Evolutionary conservation across 2,797 vertebrate species (phyloP).

Genomic region (Tenualosa thibaudeaui): DNA sequence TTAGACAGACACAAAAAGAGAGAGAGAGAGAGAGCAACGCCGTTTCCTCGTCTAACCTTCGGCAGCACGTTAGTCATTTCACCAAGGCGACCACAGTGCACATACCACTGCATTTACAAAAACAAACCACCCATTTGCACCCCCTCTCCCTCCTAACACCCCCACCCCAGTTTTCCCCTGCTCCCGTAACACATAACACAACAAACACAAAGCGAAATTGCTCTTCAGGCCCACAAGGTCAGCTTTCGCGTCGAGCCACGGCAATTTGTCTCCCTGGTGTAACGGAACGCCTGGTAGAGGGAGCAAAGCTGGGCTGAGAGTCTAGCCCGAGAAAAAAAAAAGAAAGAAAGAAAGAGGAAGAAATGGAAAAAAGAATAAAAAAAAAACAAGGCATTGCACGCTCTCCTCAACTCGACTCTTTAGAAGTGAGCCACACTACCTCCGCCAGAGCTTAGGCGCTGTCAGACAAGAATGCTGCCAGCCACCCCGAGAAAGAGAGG

Average conservation of each 20-base stretch:
- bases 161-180: background rate
- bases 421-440: slow-evolving; percentile 44
- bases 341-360: background rate
- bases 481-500: slow-evolving; percentile 67
- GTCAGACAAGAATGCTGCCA: slow-evolving; percentile 76
- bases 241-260: slow-evolving; percentile 49
- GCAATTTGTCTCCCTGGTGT: slow-evolving; percentile 59
- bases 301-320: slow-evolving; percentile 26
- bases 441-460: slow-evolving; percentile 68
- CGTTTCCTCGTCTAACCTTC: background rate
- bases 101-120: slow-evolving; percentile 59
- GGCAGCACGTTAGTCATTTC: slow-evolving; percentile 24
- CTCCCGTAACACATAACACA: slow-evolving; percentile 43
- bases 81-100: slow-evolving; percentile 32
- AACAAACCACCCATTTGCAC: slow-evolving; percentile 56
- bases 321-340: background rate
- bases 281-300: slow-evolving; percentile 49
- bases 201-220: slow-evolving; percentile 56
- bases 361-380: background rate
- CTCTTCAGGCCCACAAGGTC: slow-evolving; percentile 59
- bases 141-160: slow-evolving; percentile 35
- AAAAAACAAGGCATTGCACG: background rate
- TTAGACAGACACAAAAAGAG: background rate
- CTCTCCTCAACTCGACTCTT: background rate
- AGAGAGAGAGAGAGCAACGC: background rate